These are phyloP conservation scores for Asteroscopus sphinx DNA, from an alignment of 2,888 invertebrate species.

Conservation along the genomic window DNA sequence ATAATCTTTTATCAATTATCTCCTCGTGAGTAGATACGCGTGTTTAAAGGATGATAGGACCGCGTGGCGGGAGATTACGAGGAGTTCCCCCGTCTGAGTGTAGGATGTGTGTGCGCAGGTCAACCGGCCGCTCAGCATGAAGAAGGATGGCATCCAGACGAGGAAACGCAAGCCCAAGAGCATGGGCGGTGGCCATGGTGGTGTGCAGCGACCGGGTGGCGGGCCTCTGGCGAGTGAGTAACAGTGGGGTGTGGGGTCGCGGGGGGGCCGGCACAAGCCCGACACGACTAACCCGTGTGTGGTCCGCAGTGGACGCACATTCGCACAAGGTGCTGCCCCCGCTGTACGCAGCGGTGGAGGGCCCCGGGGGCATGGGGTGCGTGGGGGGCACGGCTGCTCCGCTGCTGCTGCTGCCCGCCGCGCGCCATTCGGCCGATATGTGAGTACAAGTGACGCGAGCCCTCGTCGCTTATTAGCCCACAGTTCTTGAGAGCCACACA, in stretches of 20 bases:
- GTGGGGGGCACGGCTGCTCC: conserved; percentile 54
- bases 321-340: conserved; percentile 85
- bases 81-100: conserved; percentile 76
- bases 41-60: conserved; percentile 88
- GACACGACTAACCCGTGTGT: conserved; percentile 63
- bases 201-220: conserved; percentile 70
- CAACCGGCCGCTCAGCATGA: conserved; percentile 98
- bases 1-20: conserved; percentile 90
- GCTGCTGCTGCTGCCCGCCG: conserved; percentile 74
- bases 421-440: conserved; percentile 71
- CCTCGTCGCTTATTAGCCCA: neutral
- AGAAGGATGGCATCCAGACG: conserved; percentile 99
- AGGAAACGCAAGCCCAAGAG: conserved; percentile 97
- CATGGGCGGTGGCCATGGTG: conserved; percentile 80
- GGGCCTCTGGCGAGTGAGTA: conserved; percentile 78
- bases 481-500: neutral
- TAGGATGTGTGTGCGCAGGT: conserved; percentile 90
- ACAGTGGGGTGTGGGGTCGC: no score
- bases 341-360: conserved; percentile 85
- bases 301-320: conserved; percentile 82
- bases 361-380: conserved; percentile 60
- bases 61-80: conserved; percentile 80
- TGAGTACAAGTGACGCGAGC: conserved; percentile 69
- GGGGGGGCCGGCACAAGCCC: no score
- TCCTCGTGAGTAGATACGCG: conserved; percentile 85